phyloP scores from a whole-genome alignment of 2,888 invertebrate species.

The Perizoma flavofasciatum region DNA sequence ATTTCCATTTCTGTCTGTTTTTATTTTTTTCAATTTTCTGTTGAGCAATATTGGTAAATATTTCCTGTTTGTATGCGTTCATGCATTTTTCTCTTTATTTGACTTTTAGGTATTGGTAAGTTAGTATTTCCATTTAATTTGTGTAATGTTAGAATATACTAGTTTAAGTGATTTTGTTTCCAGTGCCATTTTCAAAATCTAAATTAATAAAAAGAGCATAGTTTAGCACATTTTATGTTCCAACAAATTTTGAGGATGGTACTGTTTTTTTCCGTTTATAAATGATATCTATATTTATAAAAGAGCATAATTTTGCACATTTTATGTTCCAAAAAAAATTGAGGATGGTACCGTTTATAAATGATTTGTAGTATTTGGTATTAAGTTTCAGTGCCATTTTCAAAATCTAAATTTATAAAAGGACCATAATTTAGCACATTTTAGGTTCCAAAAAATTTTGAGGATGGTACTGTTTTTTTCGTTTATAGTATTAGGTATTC shows the following conservation, averaged over 20 bases:
- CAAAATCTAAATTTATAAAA: conserved; percentile 44
- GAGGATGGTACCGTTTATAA: conserved; percentile 62
- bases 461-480: conserved; percentile 58
- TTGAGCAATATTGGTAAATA: conserved; percentile 43
- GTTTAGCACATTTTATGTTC: conserved; percentile 9
- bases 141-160: conserved; percentile 66
- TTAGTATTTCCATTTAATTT: conserved; percentile 77
- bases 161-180: conserved; percentile 42
- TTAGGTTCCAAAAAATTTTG: conserved; percentile 48
- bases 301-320: conserved; percentile 1
- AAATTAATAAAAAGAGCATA: background rate
- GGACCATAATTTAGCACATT: background rate
- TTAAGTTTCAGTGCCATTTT: conserved; percentile 68
- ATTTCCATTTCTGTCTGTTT: conserved; percentile 66
- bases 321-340: conserved; percentile 43
- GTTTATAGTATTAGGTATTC: conserved; percentile 61
- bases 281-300: conserved; percentile 55
- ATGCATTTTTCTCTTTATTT: conserved; percentile 64
- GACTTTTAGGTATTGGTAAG: conserved; percentile 71
- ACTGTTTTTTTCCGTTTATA: conserved; percentile 54
- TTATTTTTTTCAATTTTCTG: conserved; percentile 48
- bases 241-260: conserved; percentile 60
- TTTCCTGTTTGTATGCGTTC: conserved; percentile 57
- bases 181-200: conserved; percentile 67
- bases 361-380: too few relatives aligned